Base-by-base conservation (phyloP, 2,888 invertebrate species). In the Anthoptus insignis region DNA sequence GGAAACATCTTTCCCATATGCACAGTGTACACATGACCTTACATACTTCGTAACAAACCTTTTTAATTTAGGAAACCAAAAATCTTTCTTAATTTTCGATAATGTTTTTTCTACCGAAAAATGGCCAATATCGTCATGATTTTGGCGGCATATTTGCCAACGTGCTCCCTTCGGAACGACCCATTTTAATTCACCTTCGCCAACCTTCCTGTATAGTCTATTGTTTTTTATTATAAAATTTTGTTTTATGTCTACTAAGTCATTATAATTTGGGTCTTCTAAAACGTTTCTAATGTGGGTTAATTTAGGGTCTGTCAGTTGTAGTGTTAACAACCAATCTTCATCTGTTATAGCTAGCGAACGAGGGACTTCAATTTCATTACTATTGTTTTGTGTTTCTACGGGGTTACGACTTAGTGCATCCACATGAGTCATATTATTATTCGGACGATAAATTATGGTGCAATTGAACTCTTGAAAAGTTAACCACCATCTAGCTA, bases 91-190 rank as follows among this genome's bases (percentile, higher is more conserved):
- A n/a, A 57, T 57, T 57, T 57, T 57, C 2, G 42, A 27, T 16
- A 57, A 11, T 2, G 57, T 57, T 13, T 57, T 57, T 6, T 65
- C 59, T 11, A 67, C 39, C 13, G 59, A 64, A 34, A 72, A 75
- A 65, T 78, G 77, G n/a, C 77, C 77, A n/a, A 71, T 65, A 6
- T 76, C 72, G 59, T 79, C 76, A 54, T 79, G 76, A 42, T 67
- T 68, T 7, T 52, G 14, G 59, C 64, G 39, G 3, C 72, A 64
- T 16, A 3, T 13, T 16, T 39, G 39, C 39, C 39, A 39, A 16
- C 39, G 14, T 2, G 39, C 39, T 2, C 16, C 39, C 16, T 39
- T 39, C 2, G 39, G 39, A 16, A 39, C 16, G 1, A 39, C 39
- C 39, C 14, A 39, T 16, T 39, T 16, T n/a, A 8, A 3, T 4